Evolutionary conservation across 92 coral and sea anemone genomes (phyloP).

Genomic region (Epizoanthus ramosus): DNA sequence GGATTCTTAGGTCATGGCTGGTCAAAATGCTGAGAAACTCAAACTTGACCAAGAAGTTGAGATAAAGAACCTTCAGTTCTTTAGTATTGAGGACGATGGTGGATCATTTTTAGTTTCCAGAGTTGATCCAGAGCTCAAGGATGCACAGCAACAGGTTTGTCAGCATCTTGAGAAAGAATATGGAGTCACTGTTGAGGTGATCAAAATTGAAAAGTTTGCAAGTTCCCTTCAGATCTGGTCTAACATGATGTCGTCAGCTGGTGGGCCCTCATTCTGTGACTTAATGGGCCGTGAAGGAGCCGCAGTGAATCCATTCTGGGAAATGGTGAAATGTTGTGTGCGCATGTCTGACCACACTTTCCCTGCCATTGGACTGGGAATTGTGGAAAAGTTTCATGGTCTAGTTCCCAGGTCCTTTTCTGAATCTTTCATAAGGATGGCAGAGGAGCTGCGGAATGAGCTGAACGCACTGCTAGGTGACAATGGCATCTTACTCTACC

Average conservation of each 20-base stretch:
- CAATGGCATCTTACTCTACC: slow-evolving; percentile 84
- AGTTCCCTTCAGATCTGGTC: slow-evolving; percentile 91
- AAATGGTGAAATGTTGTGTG: slow-evolving; percentile 76
- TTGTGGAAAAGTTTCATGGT: slow-evolving; percentile 77
- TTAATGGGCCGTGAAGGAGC: slow-evolving; percentile 70
- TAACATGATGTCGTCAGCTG: slow-evolving; percentile 84
- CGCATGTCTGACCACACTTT: slow-evolving; percentile 84
- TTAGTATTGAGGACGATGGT: slow-evolving; percentile 73
- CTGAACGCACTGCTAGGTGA: slow-evolving; percentile 83
- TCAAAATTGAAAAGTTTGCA: slow-evolving; percentile 78
- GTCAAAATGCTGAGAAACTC: slow-evolving; percentile 63
- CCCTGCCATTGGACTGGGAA: slow-evolving; percentile 91
- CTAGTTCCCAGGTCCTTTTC: slow-evolving; percentile 70
- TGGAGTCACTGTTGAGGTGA: slow-evolving; percentile 67
- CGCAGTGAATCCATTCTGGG: slow-evolving; percentile 83
- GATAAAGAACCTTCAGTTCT: slow-evolving; percentile 68
- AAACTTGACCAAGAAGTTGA: slow-evolving; percentile 71
- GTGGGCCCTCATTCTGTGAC: slow-evolving; percentile 86
- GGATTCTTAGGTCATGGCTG: slow-evolving; percentile 77
- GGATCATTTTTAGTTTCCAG: slow-evolving; percentile 78
- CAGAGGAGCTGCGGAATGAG: slow-evolving; percentile 75
- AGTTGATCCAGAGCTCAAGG: slow-evolving; percentile 69
- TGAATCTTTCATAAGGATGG: slow-evolving; percentile 67
- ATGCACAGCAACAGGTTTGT: slow-evolving; percentile 81
- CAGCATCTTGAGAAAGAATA: slow-evolving; percentile 61